phyloP scores from a whole-genome alignment of 2,113 vertebrate genomes.

The Struthio camelus region DNA sequence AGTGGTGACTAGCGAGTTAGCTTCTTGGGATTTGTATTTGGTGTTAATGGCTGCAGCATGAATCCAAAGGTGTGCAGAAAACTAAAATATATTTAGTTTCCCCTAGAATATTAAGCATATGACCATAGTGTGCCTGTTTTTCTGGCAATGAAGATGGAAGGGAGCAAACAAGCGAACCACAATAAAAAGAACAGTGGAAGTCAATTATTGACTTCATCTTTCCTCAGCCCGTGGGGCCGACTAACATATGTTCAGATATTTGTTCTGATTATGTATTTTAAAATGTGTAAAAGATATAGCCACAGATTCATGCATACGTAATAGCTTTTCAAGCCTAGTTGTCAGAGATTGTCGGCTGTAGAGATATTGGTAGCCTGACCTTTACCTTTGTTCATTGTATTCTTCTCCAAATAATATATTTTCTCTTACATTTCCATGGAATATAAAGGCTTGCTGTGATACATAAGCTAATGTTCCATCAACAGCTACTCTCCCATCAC shows the following conservation, averaged over 20 bases:
- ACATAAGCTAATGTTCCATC: constrained; percentile 83
- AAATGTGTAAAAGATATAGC: background rate
- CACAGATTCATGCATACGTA: background rate
- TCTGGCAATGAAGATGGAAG: background rate
- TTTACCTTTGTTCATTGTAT: constrained; percentile 80
- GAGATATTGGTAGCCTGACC: background rate
- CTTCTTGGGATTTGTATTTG: background rate
- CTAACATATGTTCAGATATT: background rate
- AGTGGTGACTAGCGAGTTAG: background rate
- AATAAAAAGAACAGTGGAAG: background rate
- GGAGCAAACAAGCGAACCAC: background rate
- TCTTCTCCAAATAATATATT: constrained; percentile 85
- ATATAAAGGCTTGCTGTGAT: constrained; percentile 89
- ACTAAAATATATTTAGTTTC: background rate
- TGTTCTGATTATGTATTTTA: background rate
- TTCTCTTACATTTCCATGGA: constrained; percentile 82
- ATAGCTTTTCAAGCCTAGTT: background rate
- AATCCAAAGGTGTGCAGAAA: background rate
- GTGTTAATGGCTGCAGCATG: background rate
- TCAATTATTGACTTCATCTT: background rate
- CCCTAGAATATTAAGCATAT: background rate
- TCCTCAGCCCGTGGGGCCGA: too few species aligned
- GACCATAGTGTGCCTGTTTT: background rate
- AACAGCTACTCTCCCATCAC: constrained; percentile 69
- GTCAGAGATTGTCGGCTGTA: background rate